Percentiles rank a stretch among this genome's conserved stretches.
Conservation (phyloP, 2,797 vertebrate species). For the Acrocephalus scirpaceus region DNA sequence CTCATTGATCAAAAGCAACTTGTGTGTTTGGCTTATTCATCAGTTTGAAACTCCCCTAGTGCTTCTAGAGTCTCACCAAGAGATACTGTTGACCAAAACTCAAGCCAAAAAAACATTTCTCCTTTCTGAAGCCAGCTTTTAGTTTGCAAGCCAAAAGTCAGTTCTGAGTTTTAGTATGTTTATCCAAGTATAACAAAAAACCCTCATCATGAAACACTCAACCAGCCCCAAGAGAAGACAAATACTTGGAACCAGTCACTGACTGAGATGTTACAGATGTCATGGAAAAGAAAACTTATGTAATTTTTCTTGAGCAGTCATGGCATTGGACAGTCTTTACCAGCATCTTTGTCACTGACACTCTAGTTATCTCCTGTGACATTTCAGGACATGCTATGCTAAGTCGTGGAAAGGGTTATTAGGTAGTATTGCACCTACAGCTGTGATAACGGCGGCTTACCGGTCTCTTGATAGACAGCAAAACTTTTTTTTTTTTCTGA, state of each 20-base stretch:
- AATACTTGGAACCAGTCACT: slow-evolving; percentile 49
- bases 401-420: background rate
- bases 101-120: background rate
- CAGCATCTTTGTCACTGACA: background rate
- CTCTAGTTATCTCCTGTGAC: background rate
- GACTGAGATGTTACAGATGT: slow-evolving; percentile 53
- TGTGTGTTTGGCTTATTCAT: background rate
- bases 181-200: slow-evolving; percentile 54
- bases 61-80: background rate
- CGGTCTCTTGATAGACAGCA: background rate
- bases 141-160: slow-evolving; percentile 16
- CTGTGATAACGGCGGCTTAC: background rate
- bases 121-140: slow-evolving; percentile 12
- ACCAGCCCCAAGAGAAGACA: slow-evolving; percentile 31
- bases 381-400: background rate
- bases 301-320: background rate
- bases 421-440: background rate
- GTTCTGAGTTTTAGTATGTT: slow-evolving; percentile 13
- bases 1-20: slow-evolving; percentile 1
- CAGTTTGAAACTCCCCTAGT: background rate
- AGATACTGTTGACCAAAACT: slow-evolving; percentile 19
- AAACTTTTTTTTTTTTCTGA: background rate
- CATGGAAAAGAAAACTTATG: slow-evolving; percentile 20
- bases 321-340: background rate
- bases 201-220: slow-evolving; percentile 48